Percentiles rank a stretch among this genome's conserved stretches.
phyloP scores from a whole-genome alignment of 2,888 invertebrate genomes.

The Phania funesta region DNA sequence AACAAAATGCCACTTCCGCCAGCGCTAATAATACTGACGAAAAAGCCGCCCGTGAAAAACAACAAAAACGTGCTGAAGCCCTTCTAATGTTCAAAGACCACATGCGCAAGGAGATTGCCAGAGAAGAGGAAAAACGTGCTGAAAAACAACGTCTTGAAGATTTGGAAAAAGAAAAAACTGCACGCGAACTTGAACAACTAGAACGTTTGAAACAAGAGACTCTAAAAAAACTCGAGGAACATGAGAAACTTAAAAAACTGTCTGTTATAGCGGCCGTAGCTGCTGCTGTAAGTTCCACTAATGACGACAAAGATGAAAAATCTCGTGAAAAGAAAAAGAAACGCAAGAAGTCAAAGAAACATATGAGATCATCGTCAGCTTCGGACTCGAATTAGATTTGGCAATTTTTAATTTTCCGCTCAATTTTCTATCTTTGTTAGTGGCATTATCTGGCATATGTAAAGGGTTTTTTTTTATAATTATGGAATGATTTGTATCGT shows the following conservation, averaged over 20 bases:
- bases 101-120: slow-evolving; percentile 83
- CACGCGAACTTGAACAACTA: slow-evolving; percentile 77
- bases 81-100: slow-evolving; percentile 83
- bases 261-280: slow-evolving; percentile 70
- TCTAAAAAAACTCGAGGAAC: slow-evolving; percentile 77
- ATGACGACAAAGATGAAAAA: slow-evolving; percentile 69
- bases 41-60: slow-evolving; percentile 79
- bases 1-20: slow-evolving; percentile 30
- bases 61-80: slow-evolving; percentile 81
- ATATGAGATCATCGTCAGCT: slow-evolving; percentile 75
- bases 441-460: background rate
- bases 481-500: slow-evolving; percentile 16
- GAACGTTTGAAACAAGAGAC: slow-evolving; percentile 79
- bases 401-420: background rate
- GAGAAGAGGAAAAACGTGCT: slow-evolving; percentile 82
- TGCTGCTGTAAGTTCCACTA: slow-evolving; percentile 69
- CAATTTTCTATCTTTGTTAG: background rate
- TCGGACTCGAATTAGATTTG: slow-evolving; percentile 73
- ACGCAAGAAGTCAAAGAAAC: slow-evolving; percentile 77
- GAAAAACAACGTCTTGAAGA: slow-evolving; percentile 80
- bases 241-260: slow-evolving; percentile 73
- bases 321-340: slow-evolving; percentile 75
- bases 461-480: slow-evolving; percentile 16
- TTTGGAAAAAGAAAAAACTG: slow-evolving; percentile 77
- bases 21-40: slow-evolving; percentile 70